These are phyloP conservation scores for Cydia fagiglandana DNA, from an alignment of 1,140 invertebrate genomes.

Conservation along the genomic window DNA sequence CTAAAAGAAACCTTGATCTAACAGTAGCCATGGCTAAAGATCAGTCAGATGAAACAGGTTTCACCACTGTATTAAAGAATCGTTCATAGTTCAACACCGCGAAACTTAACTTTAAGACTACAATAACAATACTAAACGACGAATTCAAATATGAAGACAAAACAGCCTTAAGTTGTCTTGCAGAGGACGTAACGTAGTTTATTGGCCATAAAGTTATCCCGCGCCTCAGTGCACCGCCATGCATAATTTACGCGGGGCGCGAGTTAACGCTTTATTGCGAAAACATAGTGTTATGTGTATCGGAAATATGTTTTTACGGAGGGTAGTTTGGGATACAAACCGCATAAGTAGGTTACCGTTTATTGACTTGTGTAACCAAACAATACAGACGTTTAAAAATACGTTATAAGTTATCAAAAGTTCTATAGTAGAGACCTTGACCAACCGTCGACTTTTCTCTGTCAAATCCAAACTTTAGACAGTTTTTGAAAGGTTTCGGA, in stretches of 20 bases:
- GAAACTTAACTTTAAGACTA: neutral
- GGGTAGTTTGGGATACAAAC: conserved; percentile 1
- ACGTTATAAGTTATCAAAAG: neutral
- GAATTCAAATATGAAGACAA: conserved; percentile 6
- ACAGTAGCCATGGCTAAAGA: too few relatives aligned
- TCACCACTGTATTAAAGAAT: neutral
- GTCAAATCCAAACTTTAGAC: too few relatives aligned
- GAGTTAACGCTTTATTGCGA: conserved; percentile 39
- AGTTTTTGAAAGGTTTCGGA: too few relatives aligned
- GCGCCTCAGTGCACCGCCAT: conserved; percentile 53
- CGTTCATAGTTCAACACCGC: neutral
- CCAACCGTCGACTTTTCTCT: too few relatives aligned
- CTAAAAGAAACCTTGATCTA: too few relatives aligned
- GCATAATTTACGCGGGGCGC: conserved; percentile 56
- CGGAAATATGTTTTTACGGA: neutral
- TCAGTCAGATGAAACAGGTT: too few relatives aligned
- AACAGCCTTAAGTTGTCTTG: conserved; percentile 46
- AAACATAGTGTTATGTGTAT: conserved; percentile 13
- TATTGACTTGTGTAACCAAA: neutral
- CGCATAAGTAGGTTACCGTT: neutral
- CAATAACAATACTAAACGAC: neutral
- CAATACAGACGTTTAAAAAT: neutral
- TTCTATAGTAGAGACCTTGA: too few relatives aligned
- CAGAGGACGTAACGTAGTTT: conserved; percentile 51
- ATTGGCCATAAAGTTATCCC: conserved; percentile 59